Percentiles rank a stretch among this genome's conserved stretches.
phyloP scores from a whole-genome alignment of 2,797 vertebrate species.

The Serranus cabrilla region DNA sequence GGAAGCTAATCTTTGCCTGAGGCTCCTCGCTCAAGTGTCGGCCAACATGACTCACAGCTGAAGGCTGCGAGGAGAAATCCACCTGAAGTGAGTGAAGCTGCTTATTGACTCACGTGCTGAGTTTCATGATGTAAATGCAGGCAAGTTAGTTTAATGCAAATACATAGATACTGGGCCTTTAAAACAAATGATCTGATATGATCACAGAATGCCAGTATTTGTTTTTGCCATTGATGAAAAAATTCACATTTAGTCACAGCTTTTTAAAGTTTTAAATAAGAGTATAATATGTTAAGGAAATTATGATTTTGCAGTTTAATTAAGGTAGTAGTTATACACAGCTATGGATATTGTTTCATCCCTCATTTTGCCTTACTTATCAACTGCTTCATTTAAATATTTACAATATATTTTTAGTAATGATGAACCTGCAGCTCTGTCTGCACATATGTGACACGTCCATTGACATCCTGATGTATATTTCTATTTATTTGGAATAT shows the following conservation, averaged over 20 bases:
- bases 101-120: not conserved
- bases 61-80: not conserved
- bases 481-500: too few species aligned
- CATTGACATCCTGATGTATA: not conserved
- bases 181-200: not conserved
- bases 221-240: too few species aligned
- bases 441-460: not conserved
- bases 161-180: not conserved
- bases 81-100: not conserved
- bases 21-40: not conserved
- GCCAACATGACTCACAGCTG: too few species aligned
- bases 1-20: not conserved
- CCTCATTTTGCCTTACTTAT: not conserved
- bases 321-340: not conserved
- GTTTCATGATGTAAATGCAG: not conserved
- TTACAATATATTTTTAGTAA: not conserved
- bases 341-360: not conserved
- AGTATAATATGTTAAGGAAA: not conserved
- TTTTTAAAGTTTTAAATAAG: not conserved
- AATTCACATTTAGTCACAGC: too few species aligned
- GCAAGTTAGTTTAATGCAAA: not conserved
- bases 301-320: not conserved
- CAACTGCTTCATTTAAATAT: not conserved
- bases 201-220: not conserved
- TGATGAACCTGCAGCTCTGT: not conserved